Evolutionary conservation across 2,113 vertebrate species (phyloP), one percentile per base, ranked within the genome.

Genomic region (Apodemus sylvaticus): DNA sequence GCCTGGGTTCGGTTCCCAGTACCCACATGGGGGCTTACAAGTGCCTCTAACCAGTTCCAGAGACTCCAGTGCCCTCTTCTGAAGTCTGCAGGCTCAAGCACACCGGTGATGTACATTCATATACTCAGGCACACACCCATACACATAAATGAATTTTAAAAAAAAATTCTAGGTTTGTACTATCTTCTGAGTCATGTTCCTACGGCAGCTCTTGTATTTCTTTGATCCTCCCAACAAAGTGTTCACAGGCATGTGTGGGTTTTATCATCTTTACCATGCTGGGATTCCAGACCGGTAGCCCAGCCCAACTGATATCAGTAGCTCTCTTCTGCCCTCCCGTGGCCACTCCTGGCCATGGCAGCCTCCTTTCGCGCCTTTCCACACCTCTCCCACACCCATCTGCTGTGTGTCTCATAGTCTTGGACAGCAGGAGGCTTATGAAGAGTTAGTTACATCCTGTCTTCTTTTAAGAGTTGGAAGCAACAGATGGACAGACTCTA

Each of bases 241-340:
- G 71, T 42, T 93, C 51, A 24, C 53, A 31, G 51, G 29, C 94
- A 70, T 62, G 22, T 76, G 36, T 51, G 45, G 20, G 9, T 66
- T 89, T 78, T 92, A 31, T 53, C 66, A 83, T 51, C 51, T 66
- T 85, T 39, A 74, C 24, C 29, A 36, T 4, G 5, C 45, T 76
- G 78, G 55, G 58, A 53, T 53, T 86, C 66, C 53, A 86, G 42
- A 62, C 60, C 5, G 7, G 12, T n/a, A 19, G 7, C 73, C 34
- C 8, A 10, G 58, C 55, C 42, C 20, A 0, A 29, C 55, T 42
- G 64, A 53, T 5, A 53, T 87, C 87, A 48, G 58, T 45, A 53
- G 89, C 89, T 86, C 89, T 96, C 94, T 20, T 36, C 89, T 96
- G 96, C 95, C 97, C 95, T 94, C 97, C 51, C 13, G 89, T 96